Evolutionary conservation across 1,140 invertebrate species (phyloP), one percentile per base, ranked within the genome.

Genomic region (Drosophila kepulauana): DNA sequence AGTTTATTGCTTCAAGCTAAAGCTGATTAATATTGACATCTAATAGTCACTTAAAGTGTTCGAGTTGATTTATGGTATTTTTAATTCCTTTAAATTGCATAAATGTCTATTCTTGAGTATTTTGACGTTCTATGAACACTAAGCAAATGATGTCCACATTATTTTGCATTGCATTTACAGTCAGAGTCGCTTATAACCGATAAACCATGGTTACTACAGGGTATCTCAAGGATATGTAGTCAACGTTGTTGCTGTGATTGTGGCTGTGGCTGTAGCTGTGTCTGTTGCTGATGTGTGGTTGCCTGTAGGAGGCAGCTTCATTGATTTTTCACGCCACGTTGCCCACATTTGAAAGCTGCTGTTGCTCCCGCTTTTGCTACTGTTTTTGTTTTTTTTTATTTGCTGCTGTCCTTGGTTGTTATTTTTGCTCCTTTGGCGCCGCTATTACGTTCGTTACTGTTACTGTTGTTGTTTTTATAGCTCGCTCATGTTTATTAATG

Each of bases 301-400:
- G 68, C 54, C 70, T 67, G 63, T 52, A 52, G 70, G 63, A 56
- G 72, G 81, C 65, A 66, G 75, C 70, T 75, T 68, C 79, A 86
- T 87, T 86, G 82, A 87, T 86, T 86, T 86, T 86, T 87, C 79
- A 86, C 75, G 86, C 82, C 59, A 51, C 59, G 63, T 70, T 81
- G 70, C 56, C 46, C 69, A 67, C 46, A 38, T 56, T 56, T 8
- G n/a, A 41, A 13, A 57, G 28, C n/a, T 58, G n/a, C 51, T 45
- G 35, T 33, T 54, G 10, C 35, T 45, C 51, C 45, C 13, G 54
- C 48, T 35, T 28, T 54, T 59, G 46, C 51, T 52, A 68, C 51
- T 57, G 75, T 4, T 20, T 48, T n/a, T 48, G 46, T 8, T 16
- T 20, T 20, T 20, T 20, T 20, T 20, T 20, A 20, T 20, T 20